Evolutionary conservation across 2,888 invertebrate species (phyloP).

Genomic region (Polietes domitor): DNA sequence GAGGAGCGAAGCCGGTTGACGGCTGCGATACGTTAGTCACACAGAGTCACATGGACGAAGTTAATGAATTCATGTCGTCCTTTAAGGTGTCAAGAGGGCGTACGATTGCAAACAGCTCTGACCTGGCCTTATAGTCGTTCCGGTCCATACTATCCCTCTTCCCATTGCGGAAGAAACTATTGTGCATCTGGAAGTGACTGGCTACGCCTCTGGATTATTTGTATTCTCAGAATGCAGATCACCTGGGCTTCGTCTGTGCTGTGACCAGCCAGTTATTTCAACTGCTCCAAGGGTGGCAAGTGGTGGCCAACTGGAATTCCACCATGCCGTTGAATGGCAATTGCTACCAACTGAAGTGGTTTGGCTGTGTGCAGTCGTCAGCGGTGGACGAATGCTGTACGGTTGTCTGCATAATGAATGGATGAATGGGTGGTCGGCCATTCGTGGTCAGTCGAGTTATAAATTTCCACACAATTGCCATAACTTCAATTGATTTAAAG

Average conservation of each 20-base stretch:
- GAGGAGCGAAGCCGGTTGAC: neutral
- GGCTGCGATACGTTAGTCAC: neutral
- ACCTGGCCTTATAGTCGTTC: no score
- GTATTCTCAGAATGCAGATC: neutral
- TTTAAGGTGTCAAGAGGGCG: neutral
- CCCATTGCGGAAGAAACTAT: no score
- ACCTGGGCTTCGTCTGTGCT: neutral
- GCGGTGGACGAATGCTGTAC: conserved; percentile 39
- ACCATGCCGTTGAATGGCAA: conserved; percentile 3
- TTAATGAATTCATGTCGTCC: no score
- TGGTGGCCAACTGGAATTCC: conserved; percentile 26
- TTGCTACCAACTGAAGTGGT: conserved; percentile 5
- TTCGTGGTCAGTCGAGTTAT: conserved; percentile 70
- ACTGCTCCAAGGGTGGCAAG: conserved; percentile 56
- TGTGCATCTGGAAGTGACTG: neutral
- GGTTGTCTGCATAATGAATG: conserved; percentile 68
- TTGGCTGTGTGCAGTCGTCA: conserved; percentile 56
- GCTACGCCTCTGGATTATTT: neutral
- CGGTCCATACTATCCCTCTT: no score
- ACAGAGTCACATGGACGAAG: neutral
- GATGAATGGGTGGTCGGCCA: conserved; percentile 68
- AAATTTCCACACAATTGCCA: conserved; percentile 77
- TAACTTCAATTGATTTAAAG: conserved; percentile 79
- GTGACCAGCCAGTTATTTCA: conserved; percentile 57
- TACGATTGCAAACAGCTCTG: neutral